Base-by-base conservation (phyloP, 2,113 vertebrate genomes). In the Hemicordylus capensis region DNA sequence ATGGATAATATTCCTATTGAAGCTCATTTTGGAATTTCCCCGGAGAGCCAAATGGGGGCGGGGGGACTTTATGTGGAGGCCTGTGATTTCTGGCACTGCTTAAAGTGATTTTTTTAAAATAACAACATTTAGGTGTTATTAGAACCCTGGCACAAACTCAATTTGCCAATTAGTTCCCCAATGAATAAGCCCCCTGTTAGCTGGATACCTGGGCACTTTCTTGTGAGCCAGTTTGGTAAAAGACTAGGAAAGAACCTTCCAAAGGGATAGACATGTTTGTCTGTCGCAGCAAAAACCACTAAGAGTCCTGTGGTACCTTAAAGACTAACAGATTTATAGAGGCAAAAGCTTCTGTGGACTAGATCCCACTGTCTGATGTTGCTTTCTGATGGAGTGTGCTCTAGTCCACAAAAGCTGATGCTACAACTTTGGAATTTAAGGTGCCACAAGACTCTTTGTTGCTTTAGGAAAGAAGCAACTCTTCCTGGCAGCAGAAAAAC, bases 31-130 rank as follows among this genome's bases (percentile, higher is more conserved):
- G 67, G 58, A 90, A 54, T 88, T 93, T 90, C 75, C 83, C 22
- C 54, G 75, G 69, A 22, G 15, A 94, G 87, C 76, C 84, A 91
- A 88, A 79, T 67, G 59, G 51, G 93, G 91, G 89, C 81, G 93
- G 9, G 31, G 39, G 70, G 39, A 70, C 11, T 67, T 24, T 89
- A 90, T 15, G 91, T 79, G 79, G 75, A 87, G 76, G 66, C 37
- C 51, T 74, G 54, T 74, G 37, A 54, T 84, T 89, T 83, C 77
- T 91, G 86, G 48, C 63, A 86, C 56, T 24, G 73, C 59, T 72
- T 89, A 80, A 86, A 78, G 6, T 58, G 19, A 4, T 34, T 77
- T 14, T 80, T 90, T 28, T 46, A 72, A 81, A 39, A 51, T 46
- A 75, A n/a, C 64, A 85, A 56, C 84, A 4, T 74, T 54, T 51